Conservation (phyloP, 30 jellyfish, hydroid and myxozoan genomes). For the Aurelia coerulea region DNA sequence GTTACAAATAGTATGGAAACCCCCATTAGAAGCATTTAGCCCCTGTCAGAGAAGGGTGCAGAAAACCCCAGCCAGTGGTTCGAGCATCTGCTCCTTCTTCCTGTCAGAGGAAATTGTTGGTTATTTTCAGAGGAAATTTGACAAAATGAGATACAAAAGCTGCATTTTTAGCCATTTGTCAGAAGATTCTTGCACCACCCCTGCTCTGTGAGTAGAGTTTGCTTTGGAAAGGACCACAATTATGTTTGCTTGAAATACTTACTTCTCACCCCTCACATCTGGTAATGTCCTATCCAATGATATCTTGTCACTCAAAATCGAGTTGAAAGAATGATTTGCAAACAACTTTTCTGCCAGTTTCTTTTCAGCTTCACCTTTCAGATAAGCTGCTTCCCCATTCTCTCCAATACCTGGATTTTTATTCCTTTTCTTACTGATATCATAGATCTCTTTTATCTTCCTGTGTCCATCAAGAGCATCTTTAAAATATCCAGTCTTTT, state of each 20-base stretch:
- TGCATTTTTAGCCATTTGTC: no score
- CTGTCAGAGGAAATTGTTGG: no score
- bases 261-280: constrained; percentile 96
- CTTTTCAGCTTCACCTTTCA: constrained; percentile 67
- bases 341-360: constrained; percentile 83
- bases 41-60: no score
- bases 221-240: not conserved
- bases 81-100: no score
- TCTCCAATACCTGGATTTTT: constrained; percentile 92
- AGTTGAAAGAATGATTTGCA: constrained; percentile 94
- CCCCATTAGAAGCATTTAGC: no score
- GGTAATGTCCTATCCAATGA: constrained; percentile 86
- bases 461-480: constrained; percentile 24
- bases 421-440: constrained; percentile 75
- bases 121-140: no score
- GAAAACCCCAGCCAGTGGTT: no score
- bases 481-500: constrained; percentile 18
- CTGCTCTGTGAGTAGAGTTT: not conserved
- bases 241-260: not conserved
- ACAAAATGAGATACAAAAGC: no score
- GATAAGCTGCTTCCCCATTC: constrained; percentile 91
- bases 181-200: no score
- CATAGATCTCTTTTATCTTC: constrained; percentile 75
- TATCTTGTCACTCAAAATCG: constrained; percentile 89
- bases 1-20: no score